phyloP scores from a whole-genome alignment of 1,140 invertebrate species.

The Bombus waltoni region DNA sequence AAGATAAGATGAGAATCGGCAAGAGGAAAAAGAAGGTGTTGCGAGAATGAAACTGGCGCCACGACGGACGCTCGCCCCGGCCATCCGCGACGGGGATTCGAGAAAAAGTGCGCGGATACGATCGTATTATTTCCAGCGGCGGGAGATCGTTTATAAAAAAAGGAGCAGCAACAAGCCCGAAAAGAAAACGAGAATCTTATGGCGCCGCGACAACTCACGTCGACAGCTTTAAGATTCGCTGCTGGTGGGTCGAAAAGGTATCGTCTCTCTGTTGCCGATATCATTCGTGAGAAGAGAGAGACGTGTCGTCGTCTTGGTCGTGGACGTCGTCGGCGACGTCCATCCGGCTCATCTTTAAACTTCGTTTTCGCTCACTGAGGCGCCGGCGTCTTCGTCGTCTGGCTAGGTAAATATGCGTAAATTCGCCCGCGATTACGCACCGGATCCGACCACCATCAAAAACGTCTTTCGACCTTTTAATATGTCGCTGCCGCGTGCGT shows the following conservation, averaged over 20 bases:
- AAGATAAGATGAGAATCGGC: not conserved
- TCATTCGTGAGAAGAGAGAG: conserved; percentile 5
- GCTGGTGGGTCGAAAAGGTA: conserved; percentile 30
- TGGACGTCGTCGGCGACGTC: conserved; percentile 31
- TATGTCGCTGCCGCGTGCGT: conserved; percentile 20
- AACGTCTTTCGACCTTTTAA: conserved; percentile 49
- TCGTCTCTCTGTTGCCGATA: conserved; percentile 43
- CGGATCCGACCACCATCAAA: conserved; percentile 48
- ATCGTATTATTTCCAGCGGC: conserved; percentile 57
- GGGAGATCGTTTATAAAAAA: conserved; percentile 40
- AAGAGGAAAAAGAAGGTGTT: not conserved
- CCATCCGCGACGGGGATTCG: not conserved
- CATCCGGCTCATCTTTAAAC: conserved; percentile 22
- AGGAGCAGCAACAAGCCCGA: conserved; percentile 4
- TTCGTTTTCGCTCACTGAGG: conserved; percentile 39
- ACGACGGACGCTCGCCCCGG: not conserved
- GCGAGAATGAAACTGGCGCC: conserved; percentile 30
- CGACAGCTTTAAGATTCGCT: conserved; percentile 66
- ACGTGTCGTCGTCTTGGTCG: not conserved
- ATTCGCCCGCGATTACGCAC: conserved; percentile 56
- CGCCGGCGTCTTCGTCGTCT: conserved; percentile 45
- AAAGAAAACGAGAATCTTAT: conserved; percentile 43
- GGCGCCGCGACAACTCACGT: conserved; percentile 44
- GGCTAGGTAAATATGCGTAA: conserved; percentile 69
- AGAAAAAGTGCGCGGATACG: conserved; percentile 25